Evolutionary conservation across 1,140 invertebrate species (phyloP).

Genomic region (Acromyrmex echinatior): DNA sequence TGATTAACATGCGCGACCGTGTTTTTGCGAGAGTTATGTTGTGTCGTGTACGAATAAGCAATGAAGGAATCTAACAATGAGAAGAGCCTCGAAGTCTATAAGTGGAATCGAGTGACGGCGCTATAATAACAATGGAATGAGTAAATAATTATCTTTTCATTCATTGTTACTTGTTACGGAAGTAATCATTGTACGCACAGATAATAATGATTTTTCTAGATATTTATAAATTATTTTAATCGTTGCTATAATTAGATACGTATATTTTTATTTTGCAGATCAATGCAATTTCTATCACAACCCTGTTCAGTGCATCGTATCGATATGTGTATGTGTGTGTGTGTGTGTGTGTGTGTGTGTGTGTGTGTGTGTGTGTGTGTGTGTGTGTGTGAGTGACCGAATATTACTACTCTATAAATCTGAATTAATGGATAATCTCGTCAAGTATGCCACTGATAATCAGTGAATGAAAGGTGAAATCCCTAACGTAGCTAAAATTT

Average conservation of each 20-base stretch:
- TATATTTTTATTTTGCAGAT: neutral
- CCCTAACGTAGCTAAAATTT: too few relatives aligned
- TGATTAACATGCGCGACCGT: neutral
- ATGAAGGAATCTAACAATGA: neutral
- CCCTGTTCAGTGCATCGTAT: neutral
- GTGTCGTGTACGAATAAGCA: neutral
- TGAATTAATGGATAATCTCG: too few relatives aligned
- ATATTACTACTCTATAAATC: neutral
- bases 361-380: neutral
- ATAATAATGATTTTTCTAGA: neutral
- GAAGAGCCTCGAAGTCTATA: neutral
- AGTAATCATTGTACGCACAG: neutral
- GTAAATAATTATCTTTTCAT: slow-evolving; percentile 6
- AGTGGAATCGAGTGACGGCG: neutral
- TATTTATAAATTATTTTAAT: neutral
- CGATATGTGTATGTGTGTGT: too few relatives aligned
- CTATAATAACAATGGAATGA: neutral
- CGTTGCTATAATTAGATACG: neutral
- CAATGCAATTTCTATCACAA: neutral
- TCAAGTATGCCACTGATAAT: too few relatives aligned
- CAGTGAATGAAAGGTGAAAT: too few relatives aligned
- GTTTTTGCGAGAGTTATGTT: neutral
- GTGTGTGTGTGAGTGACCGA: neutral
- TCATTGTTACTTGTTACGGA: neutral
- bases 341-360: too few relatives aligned